These are phyloP conservation scores for Chirona hameri DNA, from an alignment of 2,888 invertebrate genomes.

Conservation along the genomic window DNA sequence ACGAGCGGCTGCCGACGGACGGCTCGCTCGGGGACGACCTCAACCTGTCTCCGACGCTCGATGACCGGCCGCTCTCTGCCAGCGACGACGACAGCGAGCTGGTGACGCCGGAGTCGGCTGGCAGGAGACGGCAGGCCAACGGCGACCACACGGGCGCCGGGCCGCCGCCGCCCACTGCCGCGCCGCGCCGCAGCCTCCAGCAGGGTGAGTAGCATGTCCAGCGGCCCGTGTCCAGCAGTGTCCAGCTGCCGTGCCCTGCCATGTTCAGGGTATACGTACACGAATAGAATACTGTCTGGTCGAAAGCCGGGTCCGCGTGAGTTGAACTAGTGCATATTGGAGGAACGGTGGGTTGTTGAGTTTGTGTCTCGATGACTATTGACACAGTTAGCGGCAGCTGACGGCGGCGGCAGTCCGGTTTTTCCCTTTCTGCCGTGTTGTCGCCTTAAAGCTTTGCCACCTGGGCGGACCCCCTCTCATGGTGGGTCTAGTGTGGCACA, in stretches of 20 bases:
- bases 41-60: slow-evolving; percentile 47
- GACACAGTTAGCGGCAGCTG: too few species aligned
- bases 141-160: slow-evolving; percentile 31
- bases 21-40: slow-evolving; percentile 47
- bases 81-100: slow-evolving; percentile 25
- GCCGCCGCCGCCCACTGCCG: slow-evolving; percentile 34
- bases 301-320: too few species aligned
- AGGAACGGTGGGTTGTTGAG: too few species aligned
- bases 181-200: slow-evolving; percentile 36
- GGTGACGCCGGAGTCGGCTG: background rate
- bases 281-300: too few species aligned
- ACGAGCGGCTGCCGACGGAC: slow-evolving; percentile 60
- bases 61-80: slow-evolving; percentile 51
- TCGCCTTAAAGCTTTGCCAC: too few species aligned
- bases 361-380: too few species aligned
- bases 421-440: too few species aligned
- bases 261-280: too few species aligned
- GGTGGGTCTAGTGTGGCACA: too few species aligned
- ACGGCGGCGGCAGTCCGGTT: too few species aligned
- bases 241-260: background rate
- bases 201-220: slow-evolving; percentile 30
- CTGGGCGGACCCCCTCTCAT: too few species aligned
- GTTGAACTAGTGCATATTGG: too few species aligned
- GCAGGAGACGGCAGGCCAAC: slow-evolving; percentile 8
- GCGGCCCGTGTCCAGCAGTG: slow-evolving; percentile 29